Base-by-base conservation (phyloP, 2,888 invertebrate species). In the Lordiphosa andalusiaca region DNA sequence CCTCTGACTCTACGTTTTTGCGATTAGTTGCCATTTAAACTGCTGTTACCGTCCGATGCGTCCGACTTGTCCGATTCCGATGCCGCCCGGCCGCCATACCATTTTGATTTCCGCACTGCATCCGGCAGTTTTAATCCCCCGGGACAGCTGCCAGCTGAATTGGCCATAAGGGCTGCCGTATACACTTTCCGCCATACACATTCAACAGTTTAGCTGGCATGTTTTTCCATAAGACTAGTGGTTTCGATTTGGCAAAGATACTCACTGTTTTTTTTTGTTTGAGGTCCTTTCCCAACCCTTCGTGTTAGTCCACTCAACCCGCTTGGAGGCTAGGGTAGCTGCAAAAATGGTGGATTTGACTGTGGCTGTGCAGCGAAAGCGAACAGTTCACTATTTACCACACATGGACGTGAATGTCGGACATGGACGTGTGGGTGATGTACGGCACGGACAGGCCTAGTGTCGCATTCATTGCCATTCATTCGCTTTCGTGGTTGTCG, bases 11-110 rank as follows among this genome's bases (percentile, higher is more conserved):
- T 55, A 55, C 50, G 59, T 62, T 64, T 78, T 71, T 74, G 69
- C 75, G 84, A 81, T 81, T 81, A 81, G 81, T 82, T 82, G 82
- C 78, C 84, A 75, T 82, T 84, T 84, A 82, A 81, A 71, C 75
- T 71, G 73, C 67, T 84, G 71, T 84, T 76, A 69, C 67, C 68
- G 56, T 52, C 50, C 37, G 47, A 33, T 50, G 16, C 12, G 49
- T 16, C 21, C 21, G 54, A 38, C 19, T 2, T 19, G 19, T 38
- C 49, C 49, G 39, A 47, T 55, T 36, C 16, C 35, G 13, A 12
- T 30, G 30, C n/a, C 38, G 49, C 73, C 61, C 62, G 58, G 61
- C 59, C 64, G 55, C 63, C 64, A 69, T 67, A 57, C 71, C 72
- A 81, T 80, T 84, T 77, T 81, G 80, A 81, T 80, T 80, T 80